Base-by-base conservation (phyloP, 1,140 invertebrate species). In the Pachyrhynchus sulphureomaculatus region DNA sequence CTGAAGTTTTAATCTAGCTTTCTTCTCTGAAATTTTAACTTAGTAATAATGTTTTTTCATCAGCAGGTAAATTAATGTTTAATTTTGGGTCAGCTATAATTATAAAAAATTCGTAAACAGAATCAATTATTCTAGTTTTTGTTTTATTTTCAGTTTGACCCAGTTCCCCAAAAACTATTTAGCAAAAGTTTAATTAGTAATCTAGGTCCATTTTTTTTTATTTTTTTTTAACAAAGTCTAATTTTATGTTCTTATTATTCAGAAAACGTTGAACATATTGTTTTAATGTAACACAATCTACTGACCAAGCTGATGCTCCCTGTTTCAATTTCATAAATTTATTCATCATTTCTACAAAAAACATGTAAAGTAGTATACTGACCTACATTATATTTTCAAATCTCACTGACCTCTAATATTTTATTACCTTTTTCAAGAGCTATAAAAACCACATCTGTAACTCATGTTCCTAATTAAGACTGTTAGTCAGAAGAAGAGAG, bases 301-400 rank as follows among this genome's bases (percentile, higher is more conserved):
- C 18, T 0, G 72, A 74, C 68, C 69, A 77, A 0, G 70, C 74
- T 32, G 57, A 67, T 8, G 68, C 61, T 61, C 75, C 67, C 18
- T 72, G 71, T 64, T 77, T 76, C 0, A 71, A 67, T 66, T 76
- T 70, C 37, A 73, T 63, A 66, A 76, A 75, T 13, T 18, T 64
- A 47, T 73, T 68, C 8, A 76, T 67, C 39, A 72, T 75, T 4
- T 58, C 59, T 1, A 41, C 23, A 53, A 77, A 76, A 6, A 2
- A 33, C 67, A 56, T 32, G 6, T 13, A 0, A 3, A 45, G 48
- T 3, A 21, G 58, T 36, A 53, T 67, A 69, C 18, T 69, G 44
- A 39, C 24, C 59, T 0, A 61, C 47, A 41, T 72, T n/a, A 55
- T 76, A 76, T 24, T 76, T 58, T 69, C 75, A 79, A 0, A 57